Evolutionary conservation across 2,113 vertebrate genomes (phyloP).

Genomic region (Myodes glareolus): DNA sequence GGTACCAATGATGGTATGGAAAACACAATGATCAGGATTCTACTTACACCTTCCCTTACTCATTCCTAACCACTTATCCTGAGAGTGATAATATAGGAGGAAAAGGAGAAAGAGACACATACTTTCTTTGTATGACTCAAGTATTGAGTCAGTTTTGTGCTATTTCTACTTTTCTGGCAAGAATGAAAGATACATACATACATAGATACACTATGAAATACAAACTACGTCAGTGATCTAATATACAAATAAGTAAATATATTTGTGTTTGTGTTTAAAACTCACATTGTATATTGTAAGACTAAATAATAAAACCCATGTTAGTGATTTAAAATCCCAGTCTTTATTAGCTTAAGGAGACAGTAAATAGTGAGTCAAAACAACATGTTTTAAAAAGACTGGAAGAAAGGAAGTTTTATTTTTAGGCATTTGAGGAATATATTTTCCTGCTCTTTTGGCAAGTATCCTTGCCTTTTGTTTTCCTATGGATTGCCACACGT

Average conservation of each 20-base stretch:
- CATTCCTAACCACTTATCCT: neutral
- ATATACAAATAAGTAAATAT: neutral
- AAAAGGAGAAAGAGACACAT: neutral
- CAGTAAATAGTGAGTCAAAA: neutral
- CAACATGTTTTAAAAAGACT: neutral
- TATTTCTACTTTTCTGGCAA: neutral
- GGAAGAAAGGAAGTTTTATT: neutral
- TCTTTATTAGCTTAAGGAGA: neutral
- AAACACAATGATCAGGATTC: neutral
- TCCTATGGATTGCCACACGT: neutral
- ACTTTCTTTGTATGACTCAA: neutral
- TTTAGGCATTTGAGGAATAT: neutral
- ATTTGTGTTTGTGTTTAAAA: conserved; percentile 35
- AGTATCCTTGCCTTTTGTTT: neutral
- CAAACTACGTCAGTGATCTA: neutral
- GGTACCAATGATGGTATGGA: neutral
- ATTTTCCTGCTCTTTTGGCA: neutral
- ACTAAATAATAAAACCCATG: neutral
- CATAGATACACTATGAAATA: neutral
- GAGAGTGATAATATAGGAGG: neutral
- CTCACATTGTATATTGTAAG: neutral
- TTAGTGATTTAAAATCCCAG: neutral
- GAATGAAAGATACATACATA: neutral
- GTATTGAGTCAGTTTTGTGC: neutral
- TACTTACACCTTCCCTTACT: neutral